Percentiles rank a stretch among this genome's conserved stretches.
These are phyloP conservation scores for Alethe diademata DNA, from an alignment of 2,113 vertebrate genomes.

Conservation along the genomic window DNA sequence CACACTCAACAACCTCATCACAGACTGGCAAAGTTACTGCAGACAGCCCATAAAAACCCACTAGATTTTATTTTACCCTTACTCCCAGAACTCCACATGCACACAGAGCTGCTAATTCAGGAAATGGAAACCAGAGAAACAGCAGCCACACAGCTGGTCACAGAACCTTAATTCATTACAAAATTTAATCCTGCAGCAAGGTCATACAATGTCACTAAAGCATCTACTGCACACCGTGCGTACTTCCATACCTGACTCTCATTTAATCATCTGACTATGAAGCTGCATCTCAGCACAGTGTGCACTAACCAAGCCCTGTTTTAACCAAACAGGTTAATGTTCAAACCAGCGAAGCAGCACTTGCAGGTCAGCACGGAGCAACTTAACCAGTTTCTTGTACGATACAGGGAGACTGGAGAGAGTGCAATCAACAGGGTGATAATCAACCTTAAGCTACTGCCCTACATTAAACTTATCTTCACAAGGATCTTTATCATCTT, in stretches of 20 bases:
- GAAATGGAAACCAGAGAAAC: background rate
- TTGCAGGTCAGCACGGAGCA: background rate
- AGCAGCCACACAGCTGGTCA: background rate
- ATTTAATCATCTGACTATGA: background rate
- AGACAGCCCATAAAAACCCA: background rate
- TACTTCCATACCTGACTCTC: background rate
- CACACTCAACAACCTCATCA: background rate
- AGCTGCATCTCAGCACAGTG: background rate
- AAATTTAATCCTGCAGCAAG: conserved; percentile 1
- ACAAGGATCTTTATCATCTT: background rate
- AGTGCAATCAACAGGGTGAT: background rate
- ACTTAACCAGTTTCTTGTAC: background rate
- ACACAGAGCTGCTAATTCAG: background rate
- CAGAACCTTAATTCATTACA: background rate
- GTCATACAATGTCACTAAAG: background rate
- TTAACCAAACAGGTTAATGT: background rate
- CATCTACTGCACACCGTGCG: background rate
- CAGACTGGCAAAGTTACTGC: background rate
- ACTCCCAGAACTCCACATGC: background rate
- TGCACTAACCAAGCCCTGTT: background rate
- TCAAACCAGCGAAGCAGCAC: background rate
- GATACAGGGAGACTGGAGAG: background rate
- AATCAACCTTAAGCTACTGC: background rate
- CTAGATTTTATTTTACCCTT: background rate
- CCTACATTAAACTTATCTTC: background rate